Evolutionary conservation across 2,797 vertebrate genomes (phyloP).

Genomic region (Ciconia nigra): DNA sequence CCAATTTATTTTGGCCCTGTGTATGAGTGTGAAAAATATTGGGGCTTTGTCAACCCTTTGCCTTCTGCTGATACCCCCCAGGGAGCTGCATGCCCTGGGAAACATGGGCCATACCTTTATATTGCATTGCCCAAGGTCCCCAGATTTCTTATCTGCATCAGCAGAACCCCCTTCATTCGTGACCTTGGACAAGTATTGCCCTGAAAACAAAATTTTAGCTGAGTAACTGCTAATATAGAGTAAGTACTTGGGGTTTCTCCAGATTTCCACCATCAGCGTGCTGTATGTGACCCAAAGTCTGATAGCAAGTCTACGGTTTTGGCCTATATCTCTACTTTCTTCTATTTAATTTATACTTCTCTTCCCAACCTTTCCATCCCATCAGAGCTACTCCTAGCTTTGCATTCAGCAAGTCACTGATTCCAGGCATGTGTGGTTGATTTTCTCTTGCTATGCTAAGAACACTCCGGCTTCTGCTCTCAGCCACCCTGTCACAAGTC

Average conservation of each 20-base stretch:
- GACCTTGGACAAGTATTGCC: too few relatives aligned
- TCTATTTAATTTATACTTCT: not conserved
- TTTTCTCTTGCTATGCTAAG: not conserved
- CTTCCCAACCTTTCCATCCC: not conserved
- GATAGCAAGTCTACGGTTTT: accelerated
- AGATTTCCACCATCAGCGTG: too few relatives aligned
- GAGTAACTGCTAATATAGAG: not conserved
- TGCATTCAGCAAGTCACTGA: not conserved
- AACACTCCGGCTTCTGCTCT: accelerated
- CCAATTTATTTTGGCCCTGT: not conserved
- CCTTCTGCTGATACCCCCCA: not conserved
- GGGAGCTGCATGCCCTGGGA: not conserved
- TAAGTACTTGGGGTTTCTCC: not conserved
- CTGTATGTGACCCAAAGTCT: not conserved
- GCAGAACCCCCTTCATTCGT: not conserved
- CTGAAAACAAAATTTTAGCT: not conserved
- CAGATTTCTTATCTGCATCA: not conserved
- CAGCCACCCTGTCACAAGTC: not conserved
- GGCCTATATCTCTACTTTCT: not conserved
- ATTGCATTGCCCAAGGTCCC: not conserved
- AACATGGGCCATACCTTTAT: accelerated
- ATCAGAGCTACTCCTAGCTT: not conserved
- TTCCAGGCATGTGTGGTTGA: accelerated
- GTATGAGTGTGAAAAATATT: not conserved
- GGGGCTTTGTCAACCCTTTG: not conserved